Evolutionary conservation across 2,888 invertebrate genomes (phyloP).

Genomic region (Rhagonycha fulva): DNA sequence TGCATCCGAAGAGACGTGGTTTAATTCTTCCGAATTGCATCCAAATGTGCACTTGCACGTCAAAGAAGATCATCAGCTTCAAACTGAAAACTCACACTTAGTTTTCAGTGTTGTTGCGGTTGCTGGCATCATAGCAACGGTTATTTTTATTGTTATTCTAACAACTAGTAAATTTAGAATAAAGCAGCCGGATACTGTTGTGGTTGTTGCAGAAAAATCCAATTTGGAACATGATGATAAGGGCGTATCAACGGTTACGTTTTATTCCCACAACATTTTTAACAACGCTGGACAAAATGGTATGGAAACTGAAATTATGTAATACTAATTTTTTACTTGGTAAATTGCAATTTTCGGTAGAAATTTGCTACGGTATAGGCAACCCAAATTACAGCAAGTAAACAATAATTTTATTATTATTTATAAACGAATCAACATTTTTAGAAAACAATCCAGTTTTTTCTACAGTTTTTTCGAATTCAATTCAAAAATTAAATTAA

Average conservation of each 20-base stretch:
- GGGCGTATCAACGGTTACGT: conserved; percentile 17
- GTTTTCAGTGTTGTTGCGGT: conserved; percentile 19
- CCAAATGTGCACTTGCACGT: neutral
- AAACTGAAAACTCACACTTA: conserved; percentile 6
- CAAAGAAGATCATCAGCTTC: conserved; percentile 1
- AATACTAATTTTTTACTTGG: no score
- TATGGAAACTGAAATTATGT: neutral
- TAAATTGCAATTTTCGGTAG: neutral
- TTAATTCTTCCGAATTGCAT: conserved; percentile 6
- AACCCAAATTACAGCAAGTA: neutral
- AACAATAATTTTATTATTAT: no score
- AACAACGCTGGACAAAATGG: conserved; percentile 32
- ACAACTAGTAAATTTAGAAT: conserved; percentile 5
- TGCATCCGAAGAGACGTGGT: conserved; percentile 35
- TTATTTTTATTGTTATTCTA: conserved; percentile 11
- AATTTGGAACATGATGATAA: neutral
- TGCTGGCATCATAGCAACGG: conserved; percentile 10
- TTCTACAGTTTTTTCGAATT: no score
- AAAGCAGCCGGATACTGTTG: conserved; percentile 2
- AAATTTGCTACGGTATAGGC: neutral
- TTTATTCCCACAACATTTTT: conserved; percentile 34
- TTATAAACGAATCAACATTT: no score
- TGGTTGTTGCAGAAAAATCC: neutral
- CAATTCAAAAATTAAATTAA: no score
- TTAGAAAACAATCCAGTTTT: no score